Percentiles rank a stretch among this genome's conserved stretches.
phyloP scores from a whole-genome alignment of 2,797 vertebrate species.

The Buphagus erythrorhynchus region DNA sequence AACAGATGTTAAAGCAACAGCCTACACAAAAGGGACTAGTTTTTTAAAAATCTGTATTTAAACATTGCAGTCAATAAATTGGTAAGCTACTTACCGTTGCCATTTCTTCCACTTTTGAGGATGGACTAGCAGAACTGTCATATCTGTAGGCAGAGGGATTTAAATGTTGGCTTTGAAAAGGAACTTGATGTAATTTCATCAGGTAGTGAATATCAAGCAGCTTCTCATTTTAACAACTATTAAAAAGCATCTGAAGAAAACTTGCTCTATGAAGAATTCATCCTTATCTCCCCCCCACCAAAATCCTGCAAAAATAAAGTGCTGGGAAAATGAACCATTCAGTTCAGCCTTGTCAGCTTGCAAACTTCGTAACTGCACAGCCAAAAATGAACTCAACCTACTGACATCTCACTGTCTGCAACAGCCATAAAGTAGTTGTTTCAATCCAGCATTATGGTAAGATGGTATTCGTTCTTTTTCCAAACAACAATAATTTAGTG shows the following conservation, averaged over 20 bases:
- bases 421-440: background rate
- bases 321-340: background rate
- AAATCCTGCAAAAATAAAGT: background rate
- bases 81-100: constrained; percentile 61
- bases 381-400: background rate
- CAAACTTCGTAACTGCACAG: background rate
- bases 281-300: fast-evolving
- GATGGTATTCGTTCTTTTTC: background rate
- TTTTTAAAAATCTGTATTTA: background rate
- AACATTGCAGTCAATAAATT: background rate
- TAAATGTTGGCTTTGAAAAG: constrained; percentile 43
- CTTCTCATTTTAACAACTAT: background rate
- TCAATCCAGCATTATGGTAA: background rate
- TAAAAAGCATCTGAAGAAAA: background rate
- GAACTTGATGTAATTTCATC: background rate
- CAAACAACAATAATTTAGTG: background rate
- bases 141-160: constrained; percentile 68
- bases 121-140: constrained; percentile 5
- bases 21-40: background rate
- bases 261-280: background rate
- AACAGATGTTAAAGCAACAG: background rate
- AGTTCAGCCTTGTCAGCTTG: background rate
- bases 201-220: background rate
- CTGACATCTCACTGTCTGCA: background rate
- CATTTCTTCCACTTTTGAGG: constrained; percentile 56